Percentiles rank a stretch among this genome's conserved stretches.
These are phyloP conservation scores for Andrena fulva DNA, from an alignment of 2,888 invertebrate species.

Conservation along the genomic window DNA sequence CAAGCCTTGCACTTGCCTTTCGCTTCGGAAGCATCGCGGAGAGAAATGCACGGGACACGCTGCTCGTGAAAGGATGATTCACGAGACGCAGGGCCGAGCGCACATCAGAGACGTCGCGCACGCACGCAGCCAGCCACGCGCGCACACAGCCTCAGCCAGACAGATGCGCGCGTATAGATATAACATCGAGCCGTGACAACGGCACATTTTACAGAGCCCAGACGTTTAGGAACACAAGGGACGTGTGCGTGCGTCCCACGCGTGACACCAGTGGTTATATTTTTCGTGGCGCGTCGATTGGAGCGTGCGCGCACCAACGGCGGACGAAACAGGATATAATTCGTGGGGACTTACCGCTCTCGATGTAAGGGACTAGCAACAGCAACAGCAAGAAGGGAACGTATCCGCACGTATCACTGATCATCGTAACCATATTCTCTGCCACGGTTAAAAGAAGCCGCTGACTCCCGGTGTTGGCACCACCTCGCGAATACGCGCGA, in stretches of 20 bases:
- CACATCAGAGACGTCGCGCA: slow-evolving; percentile 7
- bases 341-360: slow-evolving; percentile 88
- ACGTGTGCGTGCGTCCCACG: background rate
- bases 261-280: slow-evolving; percentile 5
- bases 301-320: background rate
- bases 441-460: slow-evolving; percentile 45
- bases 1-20: slow-evolving; percentile 10
- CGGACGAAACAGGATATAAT: background rate
- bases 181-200: slow-evolving; percentile 33
- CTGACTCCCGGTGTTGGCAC: slow-evolving; percentile 58
- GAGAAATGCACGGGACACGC: slow-evolving; percentile 52
- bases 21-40: slow-evolving; percentile 27
- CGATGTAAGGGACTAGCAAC: slow-evolving; percentile 89
- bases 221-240: slow-evolving; percentile 3
- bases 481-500: slow-evolving; percentile 65
- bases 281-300: background rate
- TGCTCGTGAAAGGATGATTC: slow-evolving; percentile 69
- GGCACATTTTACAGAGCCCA: slow-evolving; percentile 42
- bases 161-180: slow-evolving; percentile 28
- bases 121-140: background rate
- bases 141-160: background rate
- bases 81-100: slow-evolving; percentile 39
- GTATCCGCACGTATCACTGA: slow-evolving; percentile 85
- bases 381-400: slow-evolving; percentile 89
- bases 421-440: slow-evolving; percentile 82